phyloP scores from a whole-genome alignment of 2,113 vertebrate genomes.

The Tretioscincus oriximinensis region DNA sequence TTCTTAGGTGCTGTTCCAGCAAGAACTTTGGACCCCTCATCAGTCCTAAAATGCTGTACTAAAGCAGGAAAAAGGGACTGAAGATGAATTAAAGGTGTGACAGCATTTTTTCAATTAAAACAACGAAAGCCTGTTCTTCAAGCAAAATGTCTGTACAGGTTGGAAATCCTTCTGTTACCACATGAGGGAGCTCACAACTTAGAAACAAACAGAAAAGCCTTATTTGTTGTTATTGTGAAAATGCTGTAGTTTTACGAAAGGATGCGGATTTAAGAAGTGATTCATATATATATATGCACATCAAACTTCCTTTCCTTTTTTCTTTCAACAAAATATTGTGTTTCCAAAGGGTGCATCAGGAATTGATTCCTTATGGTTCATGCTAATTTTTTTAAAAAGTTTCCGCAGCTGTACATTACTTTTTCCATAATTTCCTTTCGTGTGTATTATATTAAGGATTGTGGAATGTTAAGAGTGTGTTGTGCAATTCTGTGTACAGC shows the following conservation, averaged over 20 bases:
- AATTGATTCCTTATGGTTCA: neutral
- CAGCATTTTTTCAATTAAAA: fast-evolving
- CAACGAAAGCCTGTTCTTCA: fast-evolving
- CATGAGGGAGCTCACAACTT: slow-evolving; percentile 66
- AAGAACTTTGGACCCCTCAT: no score
- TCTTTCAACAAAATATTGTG: neutral
- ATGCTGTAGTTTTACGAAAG: no score
- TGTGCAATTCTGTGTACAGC: no score
- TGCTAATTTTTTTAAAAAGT: neutral
- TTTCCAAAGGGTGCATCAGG: neutral
- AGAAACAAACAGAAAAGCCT: slow-evolving; percentile 12
- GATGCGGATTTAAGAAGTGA: neutral
- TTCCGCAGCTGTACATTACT: neutral
- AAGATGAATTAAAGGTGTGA: no score
- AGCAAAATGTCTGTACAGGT: fast-evolving
- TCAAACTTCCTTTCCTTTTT: no score
- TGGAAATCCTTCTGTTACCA: slow-evolving; percentile 39
- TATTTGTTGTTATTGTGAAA: fast-evolving
- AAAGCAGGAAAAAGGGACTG: no score
- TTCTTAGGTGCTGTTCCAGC: no score
- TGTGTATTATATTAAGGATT: neutral
- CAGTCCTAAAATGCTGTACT: no score
- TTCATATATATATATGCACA: no score
- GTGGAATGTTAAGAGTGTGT: no score
- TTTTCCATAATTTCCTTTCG: neutral